These are phyloP conservation scores for Mellivora capensis DNA, from an alignment of 2,113 vertebrate genomes.

Conservation along the genomic window DNA sequence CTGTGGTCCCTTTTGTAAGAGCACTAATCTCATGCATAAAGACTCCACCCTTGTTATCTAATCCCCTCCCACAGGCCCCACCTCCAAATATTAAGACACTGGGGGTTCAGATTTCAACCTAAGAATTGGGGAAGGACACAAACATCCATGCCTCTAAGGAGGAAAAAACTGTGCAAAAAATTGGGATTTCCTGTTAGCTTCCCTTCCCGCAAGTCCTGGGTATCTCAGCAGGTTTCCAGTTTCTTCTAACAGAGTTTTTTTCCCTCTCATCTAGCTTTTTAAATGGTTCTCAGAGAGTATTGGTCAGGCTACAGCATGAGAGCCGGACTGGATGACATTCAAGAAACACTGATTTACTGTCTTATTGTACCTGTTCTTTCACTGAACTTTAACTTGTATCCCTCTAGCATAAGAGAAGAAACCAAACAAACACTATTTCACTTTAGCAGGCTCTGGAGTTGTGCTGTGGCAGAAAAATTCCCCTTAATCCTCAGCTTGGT, in stretches of 20 bases:
- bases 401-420: not conserved
- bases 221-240: not conserved
- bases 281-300: not conserved
- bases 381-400: not conserved
- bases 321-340: not conserved
- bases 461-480: not conserved
- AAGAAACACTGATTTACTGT: not conserved
- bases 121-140: not conserved
- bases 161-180: not conserved
- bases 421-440: not conserved
- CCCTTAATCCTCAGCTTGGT: not conserved
- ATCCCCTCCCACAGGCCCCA: not conserved
- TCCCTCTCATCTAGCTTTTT: not conserved
- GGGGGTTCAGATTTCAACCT: not conserved
- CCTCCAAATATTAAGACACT: not conserved
- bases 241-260: not conserved
- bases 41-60: not conserved
- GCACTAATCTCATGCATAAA: not conserved
- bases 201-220: not conserved
- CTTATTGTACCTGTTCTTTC: not conserved
- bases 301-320: not conserved
- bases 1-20: not conserved
- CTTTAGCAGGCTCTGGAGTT: not conserved
- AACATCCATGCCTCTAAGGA: not conserved
- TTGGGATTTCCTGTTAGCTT: not conserved